Conservation (phyloP, 2,888 invertebrate species). For the Cantharis rustica region DNA sequence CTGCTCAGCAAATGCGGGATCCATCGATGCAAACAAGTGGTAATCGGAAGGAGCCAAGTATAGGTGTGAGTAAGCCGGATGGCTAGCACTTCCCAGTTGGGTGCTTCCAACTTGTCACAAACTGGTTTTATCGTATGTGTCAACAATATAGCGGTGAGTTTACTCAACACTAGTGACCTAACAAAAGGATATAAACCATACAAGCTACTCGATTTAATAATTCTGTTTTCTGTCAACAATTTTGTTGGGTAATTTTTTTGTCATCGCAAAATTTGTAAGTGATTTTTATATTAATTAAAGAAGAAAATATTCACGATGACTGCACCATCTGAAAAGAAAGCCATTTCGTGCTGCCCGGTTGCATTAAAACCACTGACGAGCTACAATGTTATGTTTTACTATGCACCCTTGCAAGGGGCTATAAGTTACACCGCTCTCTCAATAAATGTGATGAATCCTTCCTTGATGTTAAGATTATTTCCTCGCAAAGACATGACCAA, state of each 20-base stretch:
- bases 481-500: constrained; percentile 80
- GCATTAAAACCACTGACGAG: constrained; percentile 71
- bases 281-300: background rate
- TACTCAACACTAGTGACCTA: no score
- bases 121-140: no score
- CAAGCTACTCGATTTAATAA: no score
- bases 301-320: constrained; percentile 38
- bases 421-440: constrained; percentile 79
- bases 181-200: no score
- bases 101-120: no score
- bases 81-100: no score
- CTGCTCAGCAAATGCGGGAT: background rate
- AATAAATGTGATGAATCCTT: constrained; percentile 84
- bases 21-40: background rate
- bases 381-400: constrained; percentile 75
- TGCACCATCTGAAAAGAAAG: constrained; percentile 40
- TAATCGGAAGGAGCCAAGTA: no score
- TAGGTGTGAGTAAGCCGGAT: no score
- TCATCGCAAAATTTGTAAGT: background rate
- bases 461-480: constrained; percentile 75
- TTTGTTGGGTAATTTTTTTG: background rate
- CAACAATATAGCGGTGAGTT: no score
- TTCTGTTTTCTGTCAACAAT: background rate
- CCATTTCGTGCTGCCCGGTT: constrained; percentile 47
- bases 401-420: constrained; percentile 76